Evolutionary conservation across 2,113 vertebrate species (phyloP), one percentile per base, ranked within the genome.

Genomic region (Phrynosoma platyrhinos): DNA sequence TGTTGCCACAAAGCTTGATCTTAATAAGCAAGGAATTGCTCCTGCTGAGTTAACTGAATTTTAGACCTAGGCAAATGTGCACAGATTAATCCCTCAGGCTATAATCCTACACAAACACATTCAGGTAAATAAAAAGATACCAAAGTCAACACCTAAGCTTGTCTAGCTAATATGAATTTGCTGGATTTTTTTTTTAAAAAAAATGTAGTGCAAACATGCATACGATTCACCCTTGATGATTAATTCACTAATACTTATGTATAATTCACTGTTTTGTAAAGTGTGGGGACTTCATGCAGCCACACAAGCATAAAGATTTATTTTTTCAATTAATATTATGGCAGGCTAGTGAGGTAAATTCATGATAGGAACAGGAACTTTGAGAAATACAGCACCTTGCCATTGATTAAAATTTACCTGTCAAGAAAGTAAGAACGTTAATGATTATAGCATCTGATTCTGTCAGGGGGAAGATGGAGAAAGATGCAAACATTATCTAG

Each of bases 321-420:
- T 79, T 0, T 76, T 84, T 90, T 74, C 40, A 72, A 25, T 79
- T 86, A 81, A 62, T 83, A 79, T 55, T 88, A 62, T 79, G 85
- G 47, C 58, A 68, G 25, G 12, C 42, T 78, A 13, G 27, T 79
- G 64, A 69, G 62, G 85, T 69, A 79, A 86, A 86, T 79, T 79
- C 84, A 79, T 3, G 25, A 30, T 79, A 20, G 76, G 76, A 53
- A 69, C 9, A 79, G 76, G 76, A 79, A 86, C 30, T 25, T 53
- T 79, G 42, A 79, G 76, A 69, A 86, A 85, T 85, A 47, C 75
- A 66, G 58, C 40, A 42, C 64, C 42, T 30, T 86, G 10, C 62
- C 62, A 86, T 69, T 86, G 85, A 86, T 86, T 86, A 86, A 86
- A 86, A 79, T 20, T 62, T 40, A 69, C 42, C 62, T 69, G 27